Percentiles rank a stretch among this genome's conserved stretches.
phyloP scores from a whole-genome alignment of 2,113 vertebrate species.

The Ia io region DNA sequence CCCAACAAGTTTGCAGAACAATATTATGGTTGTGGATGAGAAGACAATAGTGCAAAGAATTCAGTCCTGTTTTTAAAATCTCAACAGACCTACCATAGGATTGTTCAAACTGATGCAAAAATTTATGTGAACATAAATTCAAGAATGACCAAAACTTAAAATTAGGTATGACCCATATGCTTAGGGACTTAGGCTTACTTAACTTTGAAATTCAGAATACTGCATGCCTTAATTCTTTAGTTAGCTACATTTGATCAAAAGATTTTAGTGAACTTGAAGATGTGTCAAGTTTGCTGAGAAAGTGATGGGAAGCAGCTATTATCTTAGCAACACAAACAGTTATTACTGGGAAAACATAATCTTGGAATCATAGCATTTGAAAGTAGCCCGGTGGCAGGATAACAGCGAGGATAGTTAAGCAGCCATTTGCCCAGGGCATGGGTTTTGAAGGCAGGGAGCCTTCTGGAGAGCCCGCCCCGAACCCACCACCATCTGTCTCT shows the following conservation, averaged over 20 bases:
- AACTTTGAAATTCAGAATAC: not conserved
- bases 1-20: not conserved
- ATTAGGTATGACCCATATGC: not conserved
- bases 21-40: not conserved
- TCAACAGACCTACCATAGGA: not conserved
- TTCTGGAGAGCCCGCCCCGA: no score
- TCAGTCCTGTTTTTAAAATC: not conserved
- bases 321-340: not conserved
- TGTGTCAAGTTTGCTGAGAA: not conserved
- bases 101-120: not conserved
- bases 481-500: not conserved
- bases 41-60: not conserved
- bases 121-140: not conserved
- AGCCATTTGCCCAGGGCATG: constrained; percentile 82
- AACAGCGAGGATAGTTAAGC: not conserved
- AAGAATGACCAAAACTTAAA: not conserved
- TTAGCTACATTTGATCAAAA: not conserved
- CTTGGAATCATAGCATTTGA: not conserved
- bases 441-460: constrained; percentile 85
- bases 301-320: not conserved
- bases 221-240: not conserved
- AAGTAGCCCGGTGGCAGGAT: not conserved
- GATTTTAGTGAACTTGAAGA: not conserved
- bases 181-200: not conserved
- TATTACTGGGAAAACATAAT: not conserved